A percentile compares a stretch with the other conserved stretches of the same genome.
Conservation (phyloP, 2,113 vertebrate species). For the Alexandromys fortis region DNA sequence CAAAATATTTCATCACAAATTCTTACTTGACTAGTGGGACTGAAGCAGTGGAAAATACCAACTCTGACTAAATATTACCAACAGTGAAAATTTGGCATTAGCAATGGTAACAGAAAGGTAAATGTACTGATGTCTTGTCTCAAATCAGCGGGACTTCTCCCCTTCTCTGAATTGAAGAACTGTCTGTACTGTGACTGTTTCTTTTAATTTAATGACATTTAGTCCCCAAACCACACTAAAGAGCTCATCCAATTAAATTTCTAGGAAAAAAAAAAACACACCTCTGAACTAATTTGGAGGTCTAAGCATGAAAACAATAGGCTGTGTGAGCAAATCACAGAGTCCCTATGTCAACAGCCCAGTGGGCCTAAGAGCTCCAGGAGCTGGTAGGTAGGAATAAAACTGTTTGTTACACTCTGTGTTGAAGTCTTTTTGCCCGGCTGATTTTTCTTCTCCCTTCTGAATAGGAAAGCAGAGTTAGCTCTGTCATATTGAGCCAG, state of each 20-base stretch:
- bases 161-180: slow-evolving; percentile 34
- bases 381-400: background rate
- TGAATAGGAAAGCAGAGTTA: slow-evolving; percentile 67
- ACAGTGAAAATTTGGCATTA: background rate
- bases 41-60: background rate
- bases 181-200: slow-evolving; percentile 30
- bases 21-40: background rate
- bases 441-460: slow-evolving; percentile 60
- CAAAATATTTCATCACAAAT: slow-evolving; percentile 29
- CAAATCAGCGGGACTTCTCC: background rate
- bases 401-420: background rate
- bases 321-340: background rate
- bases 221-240: slow-evolving; percentile 15
- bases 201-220: slow-evolving; percentile 49
- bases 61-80: background rate
- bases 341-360: background rate
- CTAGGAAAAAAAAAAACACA: slow-evolving; percentile 14
- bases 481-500: slow-evolving; percentile 59
- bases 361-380: background rate
- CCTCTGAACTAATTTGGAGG: slow-evolving; percentile 37
- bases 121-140: background rate
- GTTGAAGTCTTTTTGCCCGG: slow-evolving; percentile 5
- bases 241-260: slow-evolving; percentile 66
- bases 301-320: slow-evolving; percentile 53
- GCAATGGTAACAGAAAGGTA: background rate